Conservation (phyloP, 2,113 vertebrate species). For the Chroicocephalus ridibundus region DNA sequence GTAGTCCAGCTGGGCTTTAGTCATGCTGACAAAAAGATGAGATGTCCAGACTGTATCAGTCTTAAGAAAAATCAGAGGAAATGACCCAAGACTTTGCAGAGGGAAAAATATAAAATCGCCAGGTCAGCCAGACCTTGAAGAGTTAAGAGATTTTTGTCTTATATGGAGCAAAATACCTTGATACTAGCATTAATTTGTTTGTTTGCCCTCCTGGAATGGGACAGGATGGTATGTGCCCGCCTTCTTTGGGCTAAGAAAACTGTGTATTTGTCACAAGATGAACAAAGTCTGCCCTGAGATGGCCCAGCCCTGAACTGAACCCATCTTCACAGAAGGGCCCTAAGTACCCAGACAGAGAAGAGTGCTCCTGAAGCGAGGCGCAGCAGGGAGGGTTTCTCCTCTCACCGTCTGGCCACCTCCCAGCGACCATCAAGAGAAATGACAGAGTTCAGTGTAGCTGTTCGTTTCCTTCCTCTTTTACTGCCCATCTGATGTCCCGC, state of each 20-base stretch:
- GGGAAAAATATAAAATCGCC: not conserved
- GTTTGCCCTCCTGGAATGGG: not conserved
- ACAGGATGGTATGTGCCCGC: not conserved
- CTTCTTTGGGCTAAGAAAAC: not conserved
- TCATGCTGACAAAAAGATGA: not conserved
- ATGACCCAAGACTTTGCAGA: not conserved
- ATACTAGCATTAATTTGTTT: not conserved
- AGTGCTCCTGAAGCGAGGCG: not conserved
- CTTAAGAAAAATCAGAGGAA: not conserved
- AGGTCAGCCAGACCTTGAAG: not conserved
- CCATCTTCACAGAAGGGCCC: not conserved
- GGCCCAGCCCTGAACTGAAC: not conserved
- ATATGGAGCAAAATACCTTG: not conserved
- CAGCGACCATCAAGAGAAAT: not conserved
- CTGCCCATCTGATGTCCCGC: not conserved
- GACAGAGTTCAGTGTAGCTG: fast-evolving
- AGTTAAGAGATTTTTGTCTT: not conserved
- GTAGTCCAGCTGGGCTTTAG: not conserved
- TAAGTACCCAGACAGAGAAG: not conserved
- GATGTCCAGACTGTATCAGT: not conserved
- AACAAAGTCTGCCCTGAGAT: not conserved
- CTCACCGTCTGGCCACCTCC: not conserved
- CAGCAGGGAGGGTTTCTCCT: not conserved
- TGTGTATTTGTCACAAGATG: not conserved
- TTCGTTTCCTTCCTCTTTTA: not conserved